Evolutionary conservation across 2,888 invertebrate species (phyloP), one percentile per base, ranked within the genome.

Genomic region (Cylindroiulus punctatus): DNA sequence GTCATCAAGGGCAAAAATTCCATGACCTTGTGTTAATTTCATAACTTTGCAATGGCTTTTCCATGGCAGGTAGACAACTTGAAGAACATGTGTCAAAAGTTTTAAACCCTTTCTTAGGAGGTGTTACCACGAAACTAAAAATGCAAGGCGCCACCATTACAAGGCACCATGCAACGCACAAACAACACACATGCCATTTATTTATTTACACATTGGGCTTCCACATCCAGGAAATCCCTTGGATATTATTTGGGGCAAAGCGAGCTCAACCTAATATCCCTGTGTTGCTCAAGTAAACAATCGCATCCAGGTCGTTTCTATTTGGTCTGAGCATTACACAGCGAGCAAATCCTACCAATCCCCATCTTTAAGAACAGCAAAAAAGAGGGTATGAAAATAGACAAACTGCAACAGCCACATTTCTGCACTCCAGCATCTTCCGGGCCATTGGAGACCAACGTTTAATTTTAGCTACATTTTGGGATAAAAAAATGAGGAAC

Each of bases 341-440:
- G 65, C 65, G 26, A 65, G 65, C n/a, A 65, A 65, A 26, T 2
- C 26, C 65, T 5, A 65, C 65, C 65, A 65, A 65, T 65, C 65
- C 12, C 26, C 10, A 26, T 26, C 1, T 26, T 26, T 26, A 65
- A 14, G n/a, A 1, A 12, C 26, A 10, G 26, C 52, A 26, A 65
- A 65, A 65, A 65, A 65, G 12, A 65, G 65, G 65, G 65, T 65
- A 65, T 65, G 65, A 65, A 65, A 65, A 65, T 65, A 65, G 65
- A 65, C 65, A 65, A 65, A 65, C 65, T 65, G 65, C n/a, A n/a
- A n/a, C 65, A 65, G 22, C 65, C 65, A 65, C 12, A 22, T 65
- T 65, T 65, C 65, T 65, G 26, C 65, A 1, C 65, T 26, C 65
- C 26, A 26, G 65, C 65, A 65, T 65, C 65, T 65, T 26, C 26